Conservation (phyloP, 64 coral and sea anemone genomes). For the Pocillopora verrucosa region DNA sequence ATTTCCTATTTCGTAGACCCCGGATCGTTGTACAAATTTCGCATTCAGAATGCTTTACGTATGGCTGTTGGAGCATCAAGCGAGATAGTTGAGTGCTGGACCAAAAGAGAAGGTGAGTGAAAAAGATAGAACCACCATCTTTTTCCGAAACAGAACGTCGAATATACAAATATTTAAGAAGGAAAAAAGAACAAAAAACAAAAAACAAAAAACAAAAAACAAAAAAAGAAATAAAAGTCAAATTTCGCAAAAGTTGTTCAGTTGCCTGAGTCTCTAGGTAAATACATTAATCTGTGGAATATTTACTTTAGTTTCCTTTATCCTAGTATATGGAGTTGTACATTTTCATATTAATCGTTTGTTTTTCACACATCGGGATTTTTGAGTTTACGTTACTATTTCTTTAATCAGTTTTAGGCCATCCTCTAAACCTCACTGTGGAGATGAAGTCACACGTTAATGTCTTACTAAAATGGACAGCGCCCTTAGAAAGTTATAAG, state of each 20-base stretch:
- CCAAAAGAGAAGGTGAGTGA: slow-evolving; percentile 12
- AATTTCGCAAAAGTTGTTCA: too few relatives aligned
- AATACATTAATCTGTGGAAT: too few relatives aligned
- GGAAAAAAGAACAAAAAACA: too few relatives aligned
- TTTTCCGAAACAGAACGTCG: not conserved
- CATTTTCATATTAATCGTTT: too few relatives aligned
- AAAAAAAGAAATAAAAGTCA: too few relatives aligned
- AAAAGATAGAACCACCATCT: too few relatives aligned
- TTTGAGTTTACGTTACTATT: not conserved
- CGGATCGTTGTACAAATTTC: slow-evolving; percentile 27
- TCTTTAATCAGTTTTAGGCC: not conserved
- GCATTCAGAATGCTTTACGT: slow-evolving; percentile 41
- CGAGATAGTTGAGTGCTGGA: slow-evolving; percentile 19
- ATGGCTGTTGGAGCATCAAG: slow-evolving; percentile 25
- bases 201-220: too few relatives aligned
- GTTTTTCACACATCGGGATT: not conserved
- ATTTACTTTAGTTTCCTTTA: too few relatives aligned
- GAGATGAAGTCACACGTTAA: slow-evolving; percentile 1
- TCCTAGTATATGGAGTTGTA: too few relatives aligned
- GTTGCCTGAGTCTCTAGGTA: too few relatives aligned
- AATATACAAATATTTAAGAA: too few relatives aligned
- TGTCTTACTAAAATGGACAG: not conserved
- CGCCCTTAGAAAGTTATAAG: not conserved
- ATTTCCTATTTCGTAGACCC: slow-evolving; percentile 27
- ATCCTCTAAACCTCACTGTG: not conserved